Conservation (phyloP, 2,797 vertebrate genomes). For the Esox masquinongy region DNA sequence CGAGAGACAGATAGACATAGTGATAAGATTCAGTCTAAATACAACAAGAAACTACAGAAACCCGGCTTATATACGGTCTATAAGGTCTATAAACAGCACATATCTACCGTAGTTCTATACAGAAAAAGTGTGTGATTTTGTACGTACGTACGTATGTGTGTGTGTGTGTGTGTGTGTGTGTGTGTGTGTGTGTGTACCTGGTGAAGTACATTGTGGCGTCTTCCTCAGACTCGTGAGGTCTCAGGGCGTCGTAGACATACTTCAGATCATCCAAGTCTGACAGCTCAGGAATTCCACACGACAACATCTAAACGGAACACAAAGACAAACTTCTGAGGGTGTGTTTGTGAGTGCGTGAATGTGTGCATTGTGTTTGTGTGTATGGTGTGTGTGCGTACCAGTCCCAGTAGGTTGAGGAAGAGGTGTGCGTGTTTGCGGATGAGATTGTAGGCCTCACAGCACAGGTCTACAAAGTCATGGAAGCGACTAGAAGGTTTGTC, state of each 20-base stretch:
- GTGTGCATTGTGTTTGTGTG: conserved; percentile 13
- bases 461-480: conserved; percentile 96
- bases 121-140: background rate
- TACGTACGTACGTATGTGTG: background rate
- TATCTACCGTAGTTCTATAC: background rate
- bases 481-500: conserved; percentile 97
- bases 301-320: conserved; percentile 84
- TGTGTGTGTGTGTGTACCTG: conserved; percentile 72
- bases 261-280: conserved; percentile 92
- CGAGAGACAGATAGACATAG: too few species aligned
- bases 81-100: too few species aligned
- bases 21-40: background rate
- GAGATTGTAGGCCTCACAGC: conserved; percentile 97
- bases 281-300: conserved; percentile 94
- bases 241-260: conserved; percentile 92
- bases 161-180: background rate
- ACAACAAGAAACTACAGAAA: background rate
- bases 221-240: conserved; percentile 90
- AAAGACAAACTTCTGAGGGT: background rate
- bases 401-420: conserved; percentile 93
- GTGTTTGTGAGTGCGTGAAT: conserved; percentile 8
- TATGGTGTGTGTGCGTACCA: conserved; percentile 74
- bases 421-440: conserved; percentile 96
- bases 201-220: conserved; percentile 97
- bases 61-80: background rate